phyloP scores from a whole-genome alignment of 2,888 invertebrate genomes.

The Tinea semifulvella region DNA sequence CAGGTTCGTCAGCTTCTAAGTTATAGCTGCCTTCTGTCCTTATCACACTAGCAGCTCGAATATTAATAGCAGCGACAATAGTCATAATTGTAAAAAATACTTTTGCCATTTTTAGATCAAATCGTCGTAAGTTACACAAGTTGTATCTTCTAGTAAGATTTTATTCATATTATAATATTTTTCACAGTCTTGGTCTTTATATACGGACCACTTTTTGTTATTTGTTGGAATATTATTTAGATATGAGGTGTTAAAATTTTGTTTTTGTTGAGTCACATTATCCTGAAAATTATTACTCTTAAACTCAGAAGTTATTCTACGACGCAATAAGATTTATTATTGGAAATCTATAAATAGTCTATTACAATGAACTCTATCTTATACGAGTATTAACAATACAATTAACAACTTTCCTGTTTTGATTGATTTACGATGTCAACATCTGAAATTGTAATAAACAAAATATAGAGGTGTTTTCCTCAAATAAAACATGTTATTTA shows the following conservation, averaged over 20 bases:
- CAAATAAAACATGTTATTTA: too few relatives aligned
- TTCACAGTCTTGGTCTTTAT: not conserved
- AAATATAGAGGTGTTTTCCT: too few relatives aligned
- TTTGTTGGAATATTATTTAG: conserved; percentile 8
- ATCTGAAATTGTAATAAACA: too few relatives aligned
- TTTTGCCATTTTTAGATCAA: not conserved
- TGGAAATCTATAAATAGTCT: too few relatives aligned
- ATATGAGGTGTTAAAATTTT: not conserved
- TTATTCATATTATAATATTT: conserved; percentile 1
- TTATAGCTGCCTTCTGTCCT: not conserved
- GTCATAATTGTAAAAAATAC: not conserved
- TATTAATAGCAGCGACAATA: not conserved
- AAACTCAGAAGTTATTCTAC: too few relatives aligned
- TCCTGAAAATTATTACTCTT: too few relatives aligned
- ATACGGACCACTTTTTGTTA: not conserved
- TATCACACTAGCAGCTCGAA: not conserved
- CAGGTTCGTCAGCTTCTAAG: too few relatives aligned
- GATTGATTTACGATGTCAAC: too few relatives aligned
- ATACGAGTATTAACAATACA: too few relatives aligned
- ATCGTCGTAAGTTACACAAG: not conserved
- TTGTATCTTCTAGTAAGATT: not conserved
- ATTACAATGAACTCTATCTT: too few relatives aligned
- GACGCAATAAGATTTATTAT: too few relatives aligned
- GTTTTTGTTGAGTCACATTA: conserved; percentile 3
- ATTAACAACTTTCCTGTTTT: too few relatives aligned